Percentiles rank a stretch among this genome's conserved stretches.
Conservation (phyloP, 2,888 invertebrate genomes). For the Sinotaia quadrata region DNA sequence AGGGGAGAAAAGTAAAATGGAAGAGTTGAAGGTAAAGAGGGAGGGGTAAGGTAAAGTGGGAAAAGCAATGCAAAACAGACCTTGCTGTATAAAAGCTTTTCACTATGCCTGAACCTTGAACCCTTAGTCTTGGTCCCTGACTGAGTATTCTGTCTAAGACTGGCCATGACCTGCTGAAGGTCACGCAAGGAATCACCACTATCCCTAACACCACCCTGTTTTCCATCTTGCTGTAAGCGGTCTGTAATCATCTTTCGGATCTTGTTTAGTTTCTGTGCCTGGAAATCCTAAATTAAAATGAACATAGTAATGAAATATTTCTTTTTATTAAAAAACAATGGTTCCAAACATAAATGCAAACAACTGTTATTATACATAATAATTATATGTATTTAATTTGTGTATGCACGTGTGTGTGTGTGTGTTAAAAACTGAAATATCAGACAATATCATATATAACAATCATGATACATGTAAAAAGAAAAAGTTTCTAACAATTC, state of each 20-base stretch:
- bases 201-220: slow-evolving; percentile 47
- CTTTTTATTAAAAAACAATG: too few species aligned
- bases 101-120: slow-evolving; percentile 71
- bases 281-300: slow-evolving; percentile 66
- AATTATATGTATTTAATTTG: too few species aligned
- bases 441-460: too few species aligned
- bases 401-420: too few species aligned
- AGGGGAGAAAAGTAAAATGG: too few species aligned
- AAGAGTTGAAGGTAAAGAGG: background rate
- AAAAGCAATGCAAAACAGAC: slow-evolving; percentile 47
- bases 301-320: too few species aligned
- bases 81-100: slow-evolving; percentile 71
- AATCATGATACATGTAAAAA: too few species aligned
- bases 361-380: too few species aligned
- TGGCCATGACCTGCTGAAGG: slow-evolving; percentile 57
- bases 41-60: background rate
- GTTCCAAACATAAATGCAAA: too few species aligned
- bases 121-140: slow-evolving; percentile 62
- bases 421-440: too few species aligned
- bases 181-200: slow-evolving; percentile 48
- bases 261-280: slow-evolving; percentile 60
- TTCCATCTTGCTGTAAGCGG: slow-evolving; percentile 62
- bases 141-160: slow-evolving; percentile 53
- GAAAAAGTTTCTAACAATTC: too few species aligned
- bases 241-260: slow-evolving; percentile 67